Evolutionary conservation across 2,888 invertebrate genomes (phyloP).

Genomic region (Scaptomyza parva): DNA sequence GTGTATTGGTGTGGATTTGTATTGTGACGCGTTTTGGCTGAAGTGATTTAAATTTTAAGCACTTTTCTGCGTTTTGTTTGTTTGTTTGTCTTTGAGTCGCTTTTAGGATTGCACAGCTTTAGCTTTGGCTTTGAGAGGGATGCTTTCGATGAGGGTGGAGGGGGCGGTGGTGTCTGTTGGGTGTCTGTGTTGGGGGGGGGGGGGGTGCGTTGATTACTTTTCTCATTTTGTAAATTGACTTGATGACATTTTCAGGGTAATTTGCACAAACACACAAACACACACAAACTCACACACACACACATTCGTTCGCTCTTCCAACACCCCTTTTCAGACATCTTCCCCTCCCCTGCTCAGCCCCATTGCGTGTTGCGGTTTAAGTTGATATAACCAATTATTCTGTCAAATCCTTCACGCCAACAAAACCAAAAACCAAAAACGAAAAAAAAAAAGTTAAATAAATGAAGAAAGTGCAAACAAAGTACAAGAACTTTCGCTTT

Average conservation of each 20-base stretch:
- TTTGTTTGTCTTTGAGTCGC: conserved; percentile 43
- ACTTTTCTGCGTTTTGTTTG: conserved; percentile 71
- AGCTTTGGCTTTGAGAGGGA: neutral
- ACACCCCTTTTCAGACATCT: neutral
- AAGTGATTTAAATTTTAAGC: conserved; percentile 80
- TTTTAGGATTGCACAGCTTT: conserved; percentile 11
- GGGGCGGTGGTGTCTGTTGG: too few species aligned
- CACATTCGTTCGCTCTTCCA: neutral
- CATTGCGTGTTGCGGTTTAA: conserved; percentile 31
- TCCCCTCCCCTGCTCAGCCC: too few species aligned
- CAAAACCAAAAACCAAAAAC: conserved; percentile 8
- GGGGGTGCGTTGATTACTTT: conserved; percentile 67
- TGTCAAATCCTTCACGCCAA: conserved; percentile 34
- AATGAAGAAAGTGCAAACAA: neutral
- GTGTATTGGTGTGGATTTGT: conserved; percentile 55
- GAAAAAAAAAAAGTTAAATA: neutral
- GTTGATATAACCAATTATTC: conserved; percentile 71
- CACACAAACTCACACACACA: conserved; percentile 32
- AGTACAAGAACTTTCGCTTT: conserved; percentile 29
- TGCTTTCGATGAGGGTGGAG: neutral
- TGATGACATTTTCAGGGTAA: conserved; percentile 79
- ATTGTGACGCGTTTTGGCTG: conserved; percentile 62
- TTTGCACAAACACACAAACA: conserved; percentile 52
- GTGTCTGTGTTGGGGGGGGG: neutral
- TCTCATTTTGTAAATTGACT: conserved; percentile 78